Conservation (phyloP, 2,888 invertebrate genomes). For the Diabrotica balteata region DNA sequence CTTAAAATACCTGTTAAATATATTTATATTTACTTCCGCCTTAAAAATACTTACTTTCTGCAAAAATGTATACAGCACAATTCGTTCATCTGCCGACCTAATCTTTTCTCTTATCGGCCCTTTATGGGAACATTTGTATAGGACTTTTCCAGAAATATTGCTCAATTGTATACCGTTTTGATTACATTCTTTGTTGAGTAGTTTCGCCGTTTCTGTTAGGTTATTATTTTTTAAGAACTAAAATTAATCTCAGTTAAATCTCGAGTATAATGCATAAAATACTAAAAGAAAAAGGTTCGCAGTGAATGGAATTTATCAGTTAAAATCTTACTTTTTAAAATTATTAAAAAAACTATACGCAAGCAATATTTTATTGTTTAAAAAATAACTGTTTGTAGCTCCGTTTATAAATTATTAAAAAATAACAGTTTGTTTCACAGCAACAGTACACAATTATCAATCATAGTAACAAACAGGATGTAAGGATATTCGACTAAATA, state of each 20-base stretch:
- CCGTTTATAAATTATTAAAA: no score
- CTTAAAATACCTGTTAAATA: background rate
- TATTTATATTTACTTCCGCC: background rate
- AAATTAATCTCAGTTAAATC: background rate
- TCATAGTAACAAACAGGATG: no score
- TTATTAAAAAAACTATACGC: no score
- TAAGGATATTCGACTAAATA: no score
- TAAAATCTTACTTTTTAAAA: no score
- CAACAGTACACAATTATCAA: no score
- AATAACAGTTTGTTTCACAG: no score
- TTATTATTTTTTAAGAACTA: slow-evolving; percentile 23
- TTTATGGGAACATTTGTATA: slow-evolving; percentile 7
- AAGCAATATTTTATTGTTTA: no score
- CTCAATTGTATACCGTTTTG: background rate
- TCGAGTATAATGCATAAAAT: background rate
- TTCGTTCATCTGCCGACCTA: slow-evolving; percentile 23
- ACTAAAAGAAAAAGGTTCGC: no score
- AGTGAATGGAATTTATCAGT: no score
- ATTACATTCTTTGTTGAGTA: slow-evolving; percentile 6
- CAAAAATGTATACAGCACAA: slow-evolving; percentile 10
- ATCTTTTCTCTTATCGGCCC: slow-evolving; percentile 1
- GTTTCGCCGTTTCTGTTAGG: slow-evolving; percentile 10
- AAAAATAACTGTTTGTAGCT: no score
- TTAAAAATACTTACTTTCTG: slow-evolving; percentile 7
- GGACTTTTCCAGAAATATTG: slow-evolving; percentile 14